Evolutionary conservation across 1,140 invertebrate genomes (phyloP).

Genomic region (Drosophila elegans): DNA sequence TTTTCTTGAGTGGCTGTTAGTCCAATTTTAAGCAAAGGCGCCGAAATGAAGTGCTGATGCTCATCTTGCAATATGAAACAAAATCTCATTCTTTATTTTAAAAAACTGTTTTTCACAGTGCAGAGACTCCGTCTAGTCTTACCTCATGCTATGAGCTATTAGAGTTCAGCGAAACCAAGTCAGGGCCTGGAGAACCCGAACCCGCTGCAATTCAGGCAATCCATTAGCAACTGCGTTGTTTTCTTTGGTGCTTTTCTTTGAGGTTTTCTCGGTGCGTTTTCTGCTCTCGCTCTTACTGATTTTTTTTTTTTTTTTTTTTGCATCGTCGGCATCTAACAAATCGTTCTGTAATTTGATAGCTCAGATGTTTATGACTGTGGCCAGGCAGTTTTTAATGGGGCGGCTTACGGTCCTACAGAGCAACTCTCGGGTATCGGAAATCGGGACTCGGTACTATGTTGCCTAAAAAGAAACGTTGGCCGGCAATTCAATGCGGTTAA

Average conservation of each 20-base stretch:
- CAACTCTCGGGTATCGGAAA: slow-evolving; percentile 1
- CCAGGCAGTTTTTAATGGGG: slow-evolving; percentile 77
- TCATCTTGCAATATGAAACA: not conserved
- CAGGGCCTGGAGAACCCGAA: slow-evolving; percentile 34
- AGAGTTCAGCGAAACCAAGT: slow-evolving; percentile 74
- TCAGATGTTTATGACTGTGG: slow-evolving; percentile 81
- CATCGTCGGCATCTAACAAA: slow-evolving; percentile 80
- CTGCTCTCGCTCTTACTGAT: slow-evolving; percentile 23
- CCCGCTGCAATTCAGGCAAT: slow-evolving; percentile 44
- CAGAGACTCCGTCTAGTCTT: slow-evolving; percentile 13
- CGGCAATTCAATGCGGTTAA: slow-evolving; percentile 27
- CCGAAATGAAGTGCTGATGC: no score
- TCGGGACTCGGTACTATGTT: slow-evolving; percentile 35
- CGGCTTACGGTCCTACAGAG: slow-evolving; percentile 44
- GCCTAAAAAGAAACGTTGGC: slow-evolving; percentile 31
- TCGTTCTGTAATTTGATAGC: slow-evolving; percentile 84
- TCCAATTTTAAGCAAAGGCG: no score
- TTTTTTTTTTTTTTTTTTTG: slow-evolving; percentile 33
- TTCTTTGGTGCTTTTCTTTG: slow-evolving; percentile 35
- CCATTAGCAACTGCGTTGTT: slow-evolving; percentile 58
- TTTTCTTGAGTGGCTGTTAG: no score
- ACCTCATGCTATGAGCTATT: slow-evolving; percentile 78
- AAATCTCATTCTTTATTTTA: not conserved
- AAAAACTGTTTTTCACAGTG: slow-evolving; percentile 4
- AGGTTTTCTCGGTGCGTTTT: slow-evolving; percentile 28